Evolutionary conservation across 2,888 invertebrate genomes (phyloP).

Genomic region (Xylocampa areola): DNA sequence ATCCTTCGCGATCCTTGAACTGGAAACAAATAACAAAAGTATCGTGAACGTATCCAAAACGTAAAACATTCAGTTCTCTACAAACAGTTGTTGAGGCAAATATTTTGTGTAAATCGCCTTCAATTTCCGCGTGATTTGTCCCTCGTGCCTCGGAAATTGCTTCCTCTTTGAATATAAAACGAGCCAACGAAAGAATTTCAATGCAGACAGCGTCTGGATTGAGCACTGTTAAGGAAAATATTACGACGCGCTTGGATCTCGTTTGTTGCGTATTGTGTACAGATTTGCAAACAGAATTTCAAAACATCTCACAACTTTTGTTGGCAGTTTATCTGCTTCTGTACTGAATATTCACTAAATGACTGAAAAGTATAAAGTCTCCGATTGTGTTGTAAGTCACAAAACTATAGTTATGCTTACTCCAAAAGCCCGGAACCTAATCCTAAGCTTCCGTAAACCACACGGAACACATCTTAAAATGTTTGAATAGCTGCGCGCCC

Average conservation of each 20-base stretch:
- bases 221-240: slow-evolving; percentile 75
- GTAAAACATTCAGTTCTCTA: slow-evolving; percentile 13
- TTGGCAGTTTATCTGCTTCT: neutral
- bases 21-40: slow-evolving; percentile 67
- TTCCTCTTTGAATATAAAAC: slow-evolving; percentile 76
- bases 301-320: slow-evolving; percentile 14
- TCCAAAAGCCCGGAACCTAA: slow-evolving; percentile 19
- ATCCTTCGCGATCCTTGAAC: slow-evolving; percentile 59
- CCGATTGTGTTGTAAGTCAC: too few species aligned
- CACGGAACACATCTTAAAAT: slow-evolving; percentile 54
- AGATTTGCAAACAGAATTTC: slow-evolving; percentile 33
- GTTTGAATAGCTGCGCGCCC: slow-evolving; percentile 69
- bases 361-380: too few species aligned
- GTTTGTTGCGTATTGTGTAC: slow-evolving; percentile 65
- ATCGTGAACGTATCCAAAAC: slow-evolving; percentile 44
- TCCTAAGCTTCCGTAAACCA: slow-evolving; percentile 52
- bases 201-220: slow-evolving; percentile 60
- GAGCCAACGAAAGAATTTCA: slow-evolving; percentile 53
- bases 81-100: slow-evolving; percentile 69
- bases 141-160: slow-evolving; percentile 63
- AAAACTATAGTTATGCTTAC: too few species aligned
- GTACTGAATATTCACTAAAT: too few species aligned
- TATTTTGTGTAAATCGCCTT: slow-evolving; percentile 76
- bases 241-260: slow-evolving; percentile 58
- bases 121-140: slow-evolving; percentile 75